These are phyloP conservation scores for Smittia aterrima DNA, from an alignment of 2,888 invertebrate genomes.

Conservation along the genomic window DNA sequence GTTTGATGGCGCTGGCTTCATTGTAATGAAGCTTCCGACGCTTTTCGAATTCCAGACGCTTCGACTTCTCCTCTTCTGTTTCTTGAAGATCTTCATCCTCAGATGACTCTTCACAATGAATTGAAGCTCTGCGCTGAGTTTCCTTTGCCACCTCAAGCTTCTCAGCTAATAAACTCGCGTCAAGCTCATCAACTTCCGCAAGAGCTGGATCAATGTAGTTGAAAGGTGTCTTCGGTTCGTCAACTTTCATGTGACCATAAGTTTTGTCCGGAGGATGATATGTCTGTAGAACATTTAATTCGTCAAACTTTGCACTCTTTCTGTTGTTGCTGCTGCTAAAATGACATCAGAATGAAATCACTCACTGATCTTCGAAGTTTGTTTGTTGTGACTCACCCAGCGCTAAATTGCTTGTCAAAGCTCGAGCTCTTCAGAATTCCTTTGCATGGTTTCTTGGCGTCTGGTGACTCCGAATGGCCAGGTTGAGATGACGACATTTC, in stretches of 20 bases:
- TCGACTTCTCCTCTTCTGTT: conserved; percentile 60
- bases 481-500: conserved; percentile 25
- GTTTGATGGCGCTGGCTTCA: conserved; percentile 91
- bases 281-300: conserved; percentile 97
- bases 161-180: conserved; percentile 72
- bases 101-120: conserved; percentile 48
- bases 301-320: conserved; percentile 87
- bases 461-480: conserved; percentile 47
- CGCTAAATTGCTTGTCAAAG: conserved; percentile 67
- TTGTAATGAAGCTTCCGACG: conserved; percentile 97
- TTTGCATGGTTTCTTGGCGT: conserved; percentile 54
- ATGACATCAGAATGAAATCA: not conserved
- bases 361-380: not conserved
- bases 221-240: conserved; percentile 95
- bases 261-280: conserved; percentile 97
- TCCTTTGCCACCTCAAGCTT: conserved; percentile 54
- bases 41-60: conserved; percentile 79
- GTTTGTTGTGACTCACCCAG: conserved; percentile 51
- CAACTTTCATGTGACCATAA: conserved; percentile 98
- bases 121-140: conserved; percentile 17
- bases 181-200: conserved; percentile 59
- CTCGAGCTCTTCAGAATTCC: conserved; percentile 92
- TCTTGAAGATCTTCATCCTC: conserved; percentile 52
- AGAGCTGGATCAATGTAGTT: conserved; percentile 63
- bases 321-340: conserved; percentile 48